Evolutionary conservation across 2,797 vertebrate species (phyloP).

Genomic region (Erethizon dorsatum): DNA sequence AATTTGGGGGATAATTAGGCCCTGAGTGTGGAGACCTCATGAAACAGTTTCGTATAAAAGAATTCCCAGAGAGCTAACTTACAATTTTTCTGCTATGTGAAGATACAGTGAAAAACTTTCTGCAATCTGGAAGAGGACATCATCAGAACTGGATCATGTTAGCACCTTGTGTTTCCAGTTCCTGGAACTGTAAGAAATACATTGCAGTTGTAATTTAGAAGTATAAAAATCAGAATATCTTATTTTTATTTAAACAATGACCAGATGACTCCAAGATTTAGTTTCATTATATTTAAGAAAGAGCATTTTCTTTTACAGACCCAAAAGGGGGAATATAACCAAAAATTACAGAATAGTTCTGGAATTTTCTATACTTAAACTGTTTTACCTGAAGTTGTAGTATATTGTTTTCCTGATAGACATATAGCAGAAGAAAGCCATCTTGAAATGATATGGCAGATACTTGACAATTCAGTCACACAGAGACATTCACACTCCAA

Average conservation of each 20-base stretch:
- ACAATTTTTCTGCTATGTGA: not conserved
- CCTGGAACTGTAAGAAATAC: not conserved
- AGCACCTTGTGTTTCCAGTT: not conserved
- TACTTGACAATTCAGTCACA: slow-evolving; percentile 68
- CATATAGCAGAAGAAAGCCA: slow-evolving; percentile 47
- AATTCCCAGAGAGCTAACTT: not conserved
- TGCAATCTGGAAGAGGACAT: not conserved
- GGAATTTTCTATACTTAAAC: slow-evolving; percentile 29
- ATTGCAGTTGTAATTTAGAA: not conserved
- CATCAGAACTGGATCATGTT: not conserved
- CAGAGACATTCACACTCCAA: slow-evolving; percentile 40
- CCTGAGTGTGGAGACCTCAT: not conserved
- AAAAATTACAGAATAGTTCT: slow-evolving; percentile 60
- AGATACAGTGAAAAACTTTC: not conserved
- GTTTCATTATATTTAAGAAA: slow-evolving; percentile 22
- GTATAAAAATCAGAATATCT: not conserved
- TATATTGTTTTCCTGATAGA: slow-evolving; percentile 58
- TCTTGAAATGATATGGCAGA: slow-evolving; percentile 67
- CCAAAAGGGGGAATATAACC: not conserved
- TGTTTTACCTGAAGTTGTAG: slow-evolving; percentile 54
- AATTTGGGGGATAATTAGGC: not conserved
- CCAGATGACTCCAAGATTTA: not conserved
- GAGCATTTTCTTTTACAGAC: slow-evolving; percentile 15
- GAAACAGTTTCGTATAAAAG: not conserved
- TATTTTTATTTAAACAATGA: slow-evolving; percentile 52